phyloP scores from a whole-genome alignment of 2,797 vertebrate genomes.

The Tokudaia tokunoshimensis region DNA sequence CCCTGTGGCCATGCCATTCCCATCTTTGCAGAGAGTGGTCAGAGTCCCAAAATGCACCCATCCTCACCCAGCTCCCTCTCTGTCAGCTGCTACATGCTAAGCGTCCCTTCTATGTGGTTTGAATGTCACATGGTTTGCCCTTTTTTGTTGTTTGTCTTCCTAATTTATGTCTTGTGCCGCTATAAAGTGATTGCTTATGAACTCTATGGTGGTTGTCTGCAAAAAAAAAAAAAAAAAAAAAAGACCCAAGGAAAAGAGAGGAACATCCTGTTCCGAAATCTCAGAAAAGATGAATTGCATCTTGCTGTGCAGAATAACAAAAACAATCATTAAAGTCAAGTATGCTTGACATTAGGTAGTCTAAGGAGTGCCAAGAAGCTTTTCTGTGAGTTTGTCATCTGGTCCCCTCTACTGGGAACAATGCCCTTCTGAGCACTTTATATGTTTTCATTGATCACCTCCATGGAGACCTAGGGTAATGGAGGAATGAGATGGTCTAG shows the following conservation, averaged over 20 bases:
- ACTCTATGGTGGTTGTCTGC: background rate
- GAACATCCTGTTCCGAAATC: slow-evolving; percentile 57
- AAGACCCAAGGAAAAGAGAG: slow-evolving; percentile 26
- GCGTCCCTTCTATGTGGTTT: background rate
- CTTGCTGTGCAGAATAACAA: slow-evolving; percentile 55
- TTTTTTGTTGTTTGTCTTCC: background rate
- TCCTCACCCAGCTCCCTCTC: background rate
- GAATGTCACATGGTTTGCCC: background rate
- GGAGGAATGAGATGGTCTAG: background rate
- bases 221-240: background rate
- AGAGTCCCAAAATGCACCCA: background rate
- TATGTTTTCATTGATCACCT: slow-evolving; percentile 32
- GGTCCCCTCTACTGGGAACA: background rate
- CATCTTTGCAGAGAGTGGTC: background rate
- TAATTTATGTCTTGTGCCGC: slow-evolving; percentile 16
- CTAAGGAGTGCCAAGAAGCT: background rate
- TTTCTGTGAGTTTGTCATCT: background rate
- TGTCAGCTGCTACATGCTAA: background rate
- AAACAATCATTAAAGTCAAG: slow-evolving; percentile 61
- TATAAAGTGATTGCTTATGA: background rate
- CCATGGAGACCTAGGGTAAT: background rate
- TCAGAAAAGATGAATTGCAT: slow-evolving; percentile 7
- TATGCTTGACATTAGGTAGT: background rate
- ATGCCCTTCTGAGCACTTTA: background rate
- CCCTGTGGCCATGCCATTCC: no score